A percentile compares a stretch with the other conserved stretches of the same genome.
Evolutionary conservation across 2,888 invertebrate species (phyloP).

Genomic region (Encarsia formosa): DNA sequence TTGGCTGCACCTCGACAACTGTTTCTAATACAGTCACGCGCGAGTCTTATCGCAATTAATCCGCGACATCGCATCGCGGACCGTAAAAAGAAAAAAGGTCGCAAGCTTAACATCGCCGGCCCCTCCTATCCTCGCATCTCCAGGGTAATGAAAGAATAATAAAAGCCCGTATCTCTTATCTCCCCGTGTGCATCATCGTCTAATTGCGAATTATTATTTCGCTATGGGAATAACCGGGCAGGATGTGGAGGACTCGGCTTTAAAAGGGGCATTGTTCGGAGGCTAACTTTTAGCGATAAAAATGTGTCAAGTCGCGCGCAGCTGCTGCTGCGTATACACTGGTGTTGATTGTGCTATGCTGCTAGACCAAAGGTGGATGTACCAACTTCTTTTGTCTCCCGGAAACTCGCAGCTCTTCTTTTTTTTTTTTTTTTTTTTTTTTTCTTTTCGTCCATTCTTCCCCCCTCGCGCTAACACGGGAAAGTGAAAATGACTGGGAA

Average conservation of each 20-base stretch:
- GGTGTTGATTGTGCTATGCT: not conserved
- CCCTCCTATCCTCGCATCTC: too few species aligned
- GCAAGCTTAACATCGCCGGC: not conserved
- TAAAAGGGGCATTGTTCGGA: slow-evolving; percentile 21
- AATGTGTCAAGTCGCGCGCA: slow-evolving; percentile 20
- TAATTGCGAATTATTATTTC: slow-evolving; percentile 22
- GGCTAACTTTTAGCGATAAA: slow-evolving; percentile 8
- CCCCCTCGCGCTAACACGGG: too few species aligned
- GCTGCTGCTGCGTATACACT: not conserved
- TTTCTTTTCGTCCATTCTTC: slow-evolving; percentile 1
- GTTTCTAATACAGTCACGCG: slow-evolving; percentile 1
- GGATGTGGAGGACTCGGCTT: not conserved
- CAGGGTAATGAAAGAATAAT: not conserved
- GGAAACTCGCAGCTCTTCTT: not conserved
- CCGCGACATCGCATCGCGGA: slow-evolving; percentile 1
- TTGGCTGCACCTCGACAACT: not conserved
- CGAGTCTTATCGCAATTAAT: slow-evolving; percentile 17
- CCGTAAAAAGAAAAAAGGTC: not conserved
- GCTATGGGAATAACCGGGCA: slow-evolving; percentile 9
- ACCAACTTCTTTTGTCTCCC: not conserved
- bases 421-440: not conserved
- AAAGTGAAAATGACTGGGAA: too few species aligned
- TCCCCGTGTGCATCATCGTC: slow-evolving; percentile 10
- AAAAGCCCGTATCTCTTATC: not conserved
- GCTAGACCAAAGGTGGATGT: not conserved